A percentile compares a stretch with the other conserved stretches of the same genome.
phyloP scores from a whole-genome alignment of 2,888 invertebrate genomes.

The Gymnocheta viridis region DNA sequence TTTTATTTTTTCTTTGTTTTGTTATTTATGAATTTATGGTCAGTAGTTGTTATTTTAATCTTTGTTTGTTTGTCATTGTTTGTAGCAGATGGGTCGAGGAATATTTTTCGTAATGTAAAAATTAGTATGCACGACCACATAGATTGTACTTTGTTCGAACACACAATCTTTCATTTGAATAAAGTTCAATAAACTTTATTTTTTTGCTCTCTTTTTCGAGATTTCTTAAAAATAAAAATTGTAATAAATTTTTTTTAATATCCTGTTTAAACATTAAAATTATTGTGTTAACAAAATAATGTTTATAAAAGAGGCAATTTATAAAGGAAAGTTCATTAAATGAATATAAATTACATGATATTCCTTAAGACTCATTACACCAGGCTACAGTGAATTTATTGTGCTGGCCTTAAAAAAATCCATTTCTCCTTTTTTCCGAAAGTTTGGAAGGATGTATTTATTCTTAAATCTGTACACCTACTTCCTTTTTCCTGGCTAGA shows the following conservation, averaged over 20 bases:
- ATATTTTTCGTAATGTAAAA: no score
- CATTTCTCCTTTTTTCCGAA: no score
- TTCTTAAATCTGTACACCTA: no score
- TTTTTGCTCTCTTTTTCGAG: neutral
- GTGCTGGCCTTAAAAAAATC: no score
- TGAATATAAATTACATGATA: neutral
- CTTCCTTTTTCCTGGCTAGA: no score
- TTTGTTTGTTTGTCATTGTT: neutral
- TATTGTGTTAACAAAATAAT: neutral
- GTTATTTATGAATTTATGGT: neutral
- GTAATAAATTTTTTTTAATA: neutral
- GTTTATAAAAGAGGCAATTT: neutral
- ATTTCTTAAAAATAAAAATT: neutral
- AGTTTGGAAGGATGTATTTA: no score
- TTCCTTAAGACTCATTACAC: neutral
- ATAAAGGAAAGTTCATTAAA: neutral
- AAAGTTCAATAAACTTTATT: constrained; percentile 28
- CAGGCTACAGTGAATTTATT: no score
- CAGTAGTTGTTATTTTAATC: constrained; percentile 20
- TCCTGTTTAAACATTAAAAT: constrained; percentile 12
- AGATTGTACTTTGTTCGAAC: neutral
- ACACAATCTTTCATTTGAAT: neutral
- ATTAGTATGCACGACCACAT: no score
- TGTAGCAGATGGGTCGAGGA: neutral
- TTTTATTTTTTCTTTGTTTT: neutral